Conservation (phyloP, 1,140 invertebrate species). For the Grapholita molesta region DNA sequence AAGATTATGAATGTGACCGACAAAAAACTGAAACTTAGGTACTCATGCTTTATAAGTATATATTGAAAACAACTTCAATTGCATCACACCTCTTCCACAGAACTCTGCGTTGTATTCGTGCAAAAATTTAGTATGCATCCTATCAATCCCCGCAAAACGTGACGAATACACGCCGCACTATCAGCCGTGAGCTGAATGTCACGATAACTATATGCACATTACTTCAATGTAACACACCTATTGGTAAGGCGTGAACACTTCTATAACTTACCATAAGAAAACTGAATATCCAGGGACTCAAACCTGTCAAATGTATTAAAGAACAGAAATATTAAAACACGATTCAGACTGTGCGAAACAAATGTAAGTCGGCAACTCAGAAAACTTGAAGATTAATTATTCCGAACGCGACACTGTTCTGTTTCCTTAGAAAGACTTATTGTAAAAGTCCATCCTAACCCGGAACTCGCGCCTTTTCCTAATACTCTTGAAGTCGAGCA, state of each 20-base stretch:
- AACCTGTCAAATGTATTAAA: neutral
- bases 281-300: too few species aligned
- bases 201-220: neutral
- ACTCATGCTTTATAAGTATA: too few species aligned
- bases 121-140: neutral
- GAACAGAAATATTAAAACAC: neutral
- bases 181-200: neutral
- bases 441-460: conserved; percentile 39
- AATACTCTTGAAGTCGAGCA: too few species aligned
- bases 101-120: neutral
- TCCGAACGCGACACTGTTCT: conserved; percentile 30
- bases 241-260: neutral
- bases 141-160: neutral
- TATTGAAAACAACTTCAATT: too few species aligned
- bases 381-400: conserved; percentile 36
- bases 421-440: conserved; percentile 28
- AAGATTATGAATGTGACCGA: too few species aligned
- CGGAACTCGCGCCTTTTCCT: conserved; percentile 21
- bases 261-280: neutral
- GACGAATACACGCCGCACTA: neutral
- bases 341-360: conserved; percentile 12
- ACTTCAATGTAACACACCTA: neutral
- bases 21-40: too few species aligned
- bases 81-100: neutral
- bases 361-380: neutral